A percentile compares a stretch with the other conserved stretches of the same genome.
Conservation (phyloP, 2,888 invertebrate genomes). For the Salpingus planirostris region DNA sequence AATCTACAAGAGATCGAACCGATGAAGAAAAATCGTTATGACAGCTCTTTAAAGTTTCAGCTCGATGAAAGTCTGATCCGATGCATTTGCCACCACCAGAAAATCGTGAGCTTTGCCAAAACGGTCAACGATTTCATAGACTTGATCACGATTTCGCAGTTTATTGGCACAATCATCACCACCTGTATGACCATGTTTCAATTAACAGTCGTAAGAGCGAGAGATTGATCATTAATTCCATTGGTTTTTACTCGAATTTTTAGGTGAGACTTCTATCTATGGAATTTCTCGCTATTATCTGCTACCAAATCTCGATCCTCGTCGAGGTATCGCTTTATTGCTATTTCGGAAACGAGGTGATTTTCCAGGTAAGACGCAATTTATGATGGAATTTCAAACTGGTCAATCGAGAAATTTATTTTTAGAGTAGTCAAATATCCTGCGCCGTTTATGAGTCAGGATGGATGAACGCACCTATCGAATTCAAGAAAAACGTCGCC, state of each 20-base stretch:
- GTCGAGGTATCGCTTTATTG: conserved; percentile 3
- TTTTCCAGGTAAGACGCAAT: not conserved
- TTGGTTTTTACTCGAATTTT: not conserved
- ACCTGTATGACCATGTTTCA: conserved; percentile 6
- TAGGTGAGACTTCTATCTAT: not conserved
- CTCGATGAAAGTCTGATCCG: no score
- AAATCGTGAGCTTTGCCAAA: conserved; percentile 5
- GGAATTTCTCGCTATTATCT: conserved; percentile 1
- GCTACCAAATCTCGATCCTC: not conserved
- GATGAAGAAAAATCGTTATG: no score
- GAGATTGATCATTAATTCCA: not conserved
- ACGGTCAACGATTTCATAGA: not conserved
- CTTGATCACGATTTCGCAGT: conserved; percentile 2
- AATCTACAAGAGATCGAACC: no score
- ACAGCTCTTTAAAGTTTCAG: no score
- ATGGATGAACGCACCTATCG: conserved; percentile 1
- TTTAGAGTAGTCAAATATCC: conserved; percentile 1
- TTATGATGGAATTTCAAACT: not conserved
- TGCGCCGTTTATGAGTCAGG: conserved; percentile 2
- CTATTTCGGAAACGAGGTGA: conserved; percentile 6
- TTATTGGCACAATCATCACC: not conserved
- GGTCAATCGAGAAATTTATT: not conserved
- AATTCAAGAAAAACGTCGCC: conserved; percentile 3
- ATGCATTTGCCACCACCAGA: no score
- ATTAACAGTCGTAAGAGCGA: conserved; percentile 1